Evolutionary conservation across 2,113 vertebrate species (phyloP).

Genomic region (Ameiurus melas): DNA sequence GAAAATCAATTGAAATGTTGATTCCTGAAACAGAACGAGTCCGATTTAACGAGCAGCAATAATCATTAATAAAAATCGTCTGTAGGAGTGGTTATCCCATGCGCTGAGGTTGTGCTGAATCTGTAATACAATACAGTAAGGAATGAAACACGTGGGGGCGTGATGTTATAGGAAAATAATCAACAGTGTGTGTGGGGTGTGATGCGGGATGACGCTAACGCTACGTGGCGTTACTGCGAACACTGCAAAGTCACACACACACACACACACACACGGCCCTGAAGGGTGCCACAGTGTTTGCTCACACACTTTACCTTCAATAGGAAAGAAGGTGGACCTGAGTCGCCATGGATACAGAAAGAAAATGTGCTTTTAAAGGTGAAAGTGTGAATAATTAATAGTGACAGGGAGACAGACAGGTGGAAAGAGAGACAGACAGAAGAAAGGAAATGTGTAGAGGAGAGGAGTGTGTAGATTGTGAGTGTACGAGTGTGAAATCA

Average conservation of each 20-base stretch:
- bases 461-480: not conserved
- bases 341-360: constrained; percentile 23
- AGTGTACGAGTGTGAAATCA: not conserved
- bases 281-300: constrained; percentile 1
- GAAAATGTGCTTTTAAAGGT: not conserved
- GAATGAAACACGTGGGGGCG: not conserved
- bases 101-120: not conserved
- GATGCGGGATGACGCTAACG: too few relatives aligned
- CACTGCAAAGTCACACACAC: not conserved
- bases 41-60: not conserved
- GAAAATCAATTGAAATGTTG: not conserved
- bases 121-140: not conserved
- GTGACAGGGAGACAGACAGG: not conserved
- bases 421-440: not conserved
- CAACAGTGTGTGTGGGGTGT: too few relatives aligned
- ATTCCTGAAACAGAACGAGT: not conserved
- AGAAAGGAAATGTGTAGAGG: not conserved
- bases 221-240: too few relatives aligned
- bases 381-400: constrained; percentile 40
- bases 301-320: not conserved
- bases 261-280: constrained; percentile 18
- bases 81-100: not conserved
- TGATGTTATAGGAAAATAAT: not conserved
- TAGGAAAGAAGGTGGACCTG: not conserved
- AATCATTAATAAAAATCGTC: not conserved